A percentile compares a stretch with the other conserved stretches of the same genome.
These are phyloP conservation scores for Phaethornis superciliosus DNA, from an alignment of 2,113 vertebrate genomes.

Conservation along the genomic window DNA sequence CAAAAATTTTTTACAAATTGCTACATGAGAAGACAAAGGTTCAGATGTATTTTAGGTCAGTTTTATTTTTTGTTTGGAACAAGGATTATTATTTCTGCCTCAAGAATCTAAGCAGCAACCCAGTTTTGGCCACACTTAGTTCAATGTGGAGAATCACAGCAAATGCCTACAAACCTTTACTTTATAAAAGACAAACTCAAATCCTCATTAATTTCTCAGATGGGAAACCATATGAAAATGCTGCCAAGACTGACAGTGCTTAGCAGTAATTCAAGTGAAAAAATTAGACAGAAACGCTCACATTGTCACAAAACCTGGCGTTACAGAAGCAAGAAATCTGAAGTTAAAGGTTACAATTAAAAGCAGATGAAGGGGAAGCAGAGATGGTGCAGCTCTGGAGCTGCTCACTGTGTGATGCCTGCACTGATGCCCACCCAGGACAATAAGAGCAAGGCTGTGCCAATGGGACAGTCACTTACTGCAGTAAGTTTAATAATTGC, in stretches of 20 bases:
- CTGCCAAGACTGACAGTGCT: conserved; percentile 50
- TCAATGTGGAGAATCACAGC: conserved; percentile 23
- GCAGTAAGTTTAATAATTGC: fast-evolving
- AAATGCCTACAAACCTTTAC: conserved; percentile 43
- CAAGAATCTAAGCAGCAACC: conserved; percentile 34
- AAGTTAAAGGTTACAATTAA: neutral
- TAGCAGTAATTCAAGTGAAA: conserved; percentile 38
- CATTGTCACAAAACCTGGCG: conserved; percentile 41
- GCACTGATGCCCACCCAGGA: neutral
- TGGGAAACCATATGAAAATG: conserved; percentile 29
- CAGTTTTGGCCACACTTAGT: conserved; percentile 4
- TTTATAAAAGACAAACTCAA: conserved; percentile 45
- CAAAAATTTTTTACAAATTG: neutral
- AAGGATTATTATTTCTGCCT: conserved; percentile 40
- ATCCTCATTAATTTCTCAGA: conserved; percentile 56
- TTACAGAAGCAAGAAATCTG: neutral
- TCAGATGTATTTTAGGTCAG: conserved; percentile 41
- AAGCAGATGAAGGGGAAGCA: neutral
- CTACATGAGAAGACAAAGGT: neutral
- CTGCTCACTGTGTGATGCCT: too few relatives aligned
- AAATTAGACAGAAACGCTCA: conserved; percentile 38
- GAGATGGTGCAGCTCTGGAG: neutral
- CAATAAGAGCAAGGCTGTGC: neutral
- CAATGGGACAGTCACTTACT: neutral
- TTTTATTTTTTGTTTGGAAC: conserved; percentile 14